These are phyloP conservation scores for Macroramphosus scolopax DNA, from an alignment of 2,797 vertebrate species.

Conservation along the genomic window DNA sequence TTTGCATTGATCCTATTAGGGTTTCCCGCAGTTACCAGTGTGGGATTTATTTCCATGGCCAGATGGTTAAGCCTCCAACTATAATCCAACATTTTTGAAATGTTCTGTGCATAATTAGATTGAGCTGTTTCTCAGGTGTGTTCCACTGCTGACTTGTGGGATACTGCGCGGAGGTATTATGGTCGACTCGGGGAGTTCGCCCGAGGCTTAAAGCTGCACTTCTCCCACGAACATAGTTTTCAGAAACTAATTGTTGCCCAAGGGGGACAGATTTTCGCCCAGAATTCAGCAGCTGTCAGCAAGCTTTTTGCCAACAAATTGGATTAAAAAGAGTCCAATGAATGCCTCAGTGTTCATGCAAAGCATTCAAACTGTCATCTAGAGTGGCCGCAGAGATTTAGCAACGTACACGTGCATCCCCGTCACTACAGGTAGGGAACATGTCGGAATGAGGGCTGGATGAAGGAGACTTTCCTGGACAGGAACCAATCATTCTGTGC, in stretches of 20 bases:
- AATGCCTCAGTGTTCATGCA: no score
- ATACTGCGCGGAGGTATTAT: constrained; percentile 5
- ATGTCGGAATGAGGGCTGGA: no score
- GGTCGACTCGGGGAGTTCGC: constrained; percentile 23
- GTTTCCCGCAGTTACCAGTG: constrained; percentile 8
- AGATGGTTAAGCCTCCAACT: constrained; percentile 24
- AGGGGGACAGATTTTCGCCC: constrained; percentile 29
- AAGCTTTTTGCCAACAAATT: constrained; percentile 33
- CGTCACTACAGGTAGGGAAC: no score
- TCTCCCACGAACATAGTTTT: constrained; percentile 19
- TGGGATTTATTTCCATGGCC: constrained; percentile 18
- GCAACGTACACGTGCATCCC: no score
- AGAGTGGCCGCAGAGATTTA: no score
- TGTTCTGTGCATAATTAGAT: constrained; percentile 31
- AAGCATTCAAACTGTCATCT: no score
- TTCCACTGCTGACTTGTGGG: constrained; percentile 15
- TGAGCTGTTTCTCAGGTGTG: constrained; percentile 24
- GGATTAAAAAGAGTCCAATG: constrained; percentile 11
- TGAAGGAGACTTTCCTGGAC: no score
- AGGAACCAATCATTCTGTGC: no score
- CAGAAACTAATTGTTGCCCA: constrained; percentile 37
- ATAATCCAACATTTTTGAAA: constrained; percentile 23
- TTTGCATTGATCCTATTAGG: constrained; percentile 25
- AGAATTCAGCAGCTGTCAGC: constrained; percentile 31
- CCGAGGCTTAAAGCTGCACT: constrained; percentile 19